These are phyloP conservation scores for Henicopernis longicauda DNA, from an alignment of 2,113 vertebrate genomes.

Conservation along the genomic window DNA sequence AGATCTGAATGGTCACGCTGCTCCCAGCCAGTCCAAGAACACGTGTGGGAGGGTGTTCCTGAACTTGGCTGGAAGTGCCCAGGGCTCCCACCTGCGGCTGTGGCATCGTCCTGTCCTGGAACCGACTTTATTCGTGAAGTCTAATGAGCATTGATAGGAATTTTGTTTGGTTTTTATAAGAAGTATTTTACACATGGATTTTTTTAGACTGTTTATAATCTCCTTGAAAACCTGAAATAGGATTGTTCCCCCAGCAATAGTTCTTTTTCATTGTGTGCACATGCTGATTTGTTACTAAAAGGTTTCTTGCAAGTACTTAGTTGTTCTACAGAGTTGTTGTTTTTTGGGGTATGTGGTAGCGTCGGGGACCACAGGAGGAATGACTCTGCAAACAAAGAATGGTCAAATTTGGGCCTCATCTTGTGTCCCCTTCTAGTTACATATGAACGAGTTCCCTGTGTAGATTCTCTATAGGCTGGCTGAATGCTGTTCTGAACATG, in stretches of 20 bases:
- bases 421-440: constrained; percentile 5
- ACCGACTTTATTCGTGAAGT: background rate
- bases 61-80: background rate
- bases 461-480: constrained; percentile 45
- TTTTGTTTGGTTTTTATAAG: constrained; percentile 55
- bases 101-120: background rate
- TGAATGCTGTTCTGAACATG: constrained; percentile 41
- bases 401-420: background rate
- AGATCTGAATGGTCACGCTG: fast-evolving
- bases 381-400: background rate
- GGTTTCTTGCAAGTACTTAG: constrained; percentile 63
- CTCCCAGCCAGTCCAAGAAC: background rate
- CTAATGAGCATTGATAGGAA: constrained; percentile 1
- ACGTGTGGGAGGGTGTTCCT: background rate
- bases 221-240: constrained; percentile 24
- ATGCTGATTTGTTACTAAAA: constrained; percentile 59
- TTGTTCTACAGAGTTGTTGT: constrained; percentile 49
- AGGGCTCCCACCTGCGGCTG: fast-evolving
- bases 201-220: constrained; percentile 43
- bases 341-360: constrained; percentile 54
- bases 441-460: constrained; percentile 17
- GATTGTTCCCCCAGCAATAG: constrained; percentile 40
- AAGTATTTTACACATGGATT: constrained; percentile 54
- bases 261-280: constrained; percentile 56
- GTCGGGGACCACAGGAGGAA: background rate